phyloP scores from a whole-genome alignment of 64 coral and sea anemone genomes.

The Acropora tenuis region DNA sequence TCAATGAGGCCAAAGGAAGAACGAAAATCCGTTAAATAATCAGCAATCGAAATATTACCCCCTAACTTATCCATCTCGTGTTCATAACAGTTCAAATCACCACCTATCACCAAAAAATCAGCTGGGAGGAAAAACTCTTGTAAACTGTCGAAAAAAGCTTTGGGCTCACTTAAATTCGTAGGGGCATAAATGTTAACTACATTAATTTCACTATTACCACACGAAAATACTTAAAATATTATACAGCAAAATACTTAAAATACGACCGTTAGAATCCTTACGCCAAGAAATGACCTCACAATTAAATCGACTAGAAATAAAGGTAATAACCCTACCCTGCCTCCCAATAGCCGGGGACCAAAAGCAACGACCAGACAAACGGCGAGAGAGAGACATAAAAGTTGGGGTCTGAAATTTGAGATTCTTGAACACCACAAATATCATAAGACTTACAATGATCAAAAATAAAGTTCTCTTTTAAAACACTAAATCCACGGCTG shows the following conservation, averaged over 20 bases:
- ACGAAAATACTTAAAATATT: neutral
- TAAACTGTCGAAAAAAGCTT: neutral
- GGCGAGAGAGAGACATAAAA: neutral
- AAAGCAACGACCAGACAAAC: neutral
- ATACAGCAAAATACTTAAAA: neutral
- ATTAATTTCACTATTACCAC: neutral
- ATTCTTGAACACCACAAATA: no score
- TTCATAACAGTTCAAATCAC: no score
- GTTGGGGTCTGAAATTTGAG: no score
- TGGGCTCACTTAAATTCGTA: neutral
- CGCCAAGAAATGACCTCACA: neutral
- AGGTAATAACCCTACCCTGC: neutral
- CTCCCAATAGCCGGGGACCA: neutral
- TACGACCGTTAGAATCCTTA: neutral
- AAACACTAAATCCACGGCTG: no score
- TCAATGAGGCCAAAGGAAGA: constrained; percentile 26
- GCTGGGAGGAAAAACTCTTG: neutral
- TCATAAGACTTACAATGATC: no score
- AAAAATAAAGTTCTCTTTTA: no score
- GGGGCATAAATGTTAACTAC: constrained; percentile 30
- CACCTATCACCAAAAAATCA: neutral
- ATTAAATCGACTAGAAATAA: neutral
- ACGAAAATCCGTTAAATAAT: constrained; percentile 13
- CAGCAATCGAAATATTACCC: no score
- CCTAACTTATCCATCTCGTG: no score